Base-by-base conservation (phyloP, 2,113 vertebrate genomes). In the Isichthys henryi region DNA sequence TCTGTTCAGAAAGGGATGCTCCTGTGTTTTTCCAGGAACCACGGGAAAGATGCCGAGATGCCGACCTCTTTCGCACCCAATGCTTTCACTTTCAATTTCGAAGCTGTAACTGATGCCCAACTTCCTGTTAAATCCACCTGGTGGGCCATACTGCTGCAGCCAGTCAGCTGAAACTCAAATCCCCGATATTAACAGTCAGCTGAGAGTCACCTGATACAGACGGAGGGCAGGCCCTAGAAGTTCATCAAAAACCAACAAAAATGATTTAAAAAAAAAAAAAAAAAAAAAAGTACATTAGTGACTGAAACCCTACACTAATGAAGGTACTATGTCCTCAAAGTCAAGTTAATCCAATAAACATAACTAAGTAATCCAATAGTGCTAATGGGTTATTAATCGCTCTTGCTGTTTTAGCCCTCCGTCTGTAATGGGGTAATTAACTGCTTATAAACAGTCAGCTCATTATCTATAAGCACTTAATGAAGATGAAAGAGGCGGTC, bases 361-460 rank as follows among this genome's bases (percentile, higher is more conserved):
- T 48, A 48, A 84, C 82, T 84, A 45, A 83, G 43, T 77, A 80
- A 80, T 80, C 74, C 82, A 48, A 46, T 23, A n/a, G 23, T 84
- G 45, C 43, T 84, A 84, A 48, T 48, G 45, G 21, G 39, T 48
- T 48, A 84, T 84, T n/a, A 84, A 84, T 48, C 46, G 45, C n/a
- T 84, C 45, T 48, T 84, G 15, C 21, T 21, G 43, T 80, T 80
- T 39, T 17, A 84, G 43, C 17, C 82, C 6, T 17, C 45, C 9
- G 8, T 84, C 19, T 48, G 45, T 46, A 84, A 84, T 48, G 82
- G 45, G 82, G 21, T 84, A 84, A 84, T 84, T 84, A 84, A n/a
- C 8, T 84, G 82, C 82, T 84, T n/a, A 84, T 84, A 84, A 84
- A 84, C 82, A 84, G 45, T 84, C 82, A 45, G 23, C 82, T 84